Conservation (phyloP, 2,113 vertebrate genomes). For the Elaphurus davidianus region DNA sequence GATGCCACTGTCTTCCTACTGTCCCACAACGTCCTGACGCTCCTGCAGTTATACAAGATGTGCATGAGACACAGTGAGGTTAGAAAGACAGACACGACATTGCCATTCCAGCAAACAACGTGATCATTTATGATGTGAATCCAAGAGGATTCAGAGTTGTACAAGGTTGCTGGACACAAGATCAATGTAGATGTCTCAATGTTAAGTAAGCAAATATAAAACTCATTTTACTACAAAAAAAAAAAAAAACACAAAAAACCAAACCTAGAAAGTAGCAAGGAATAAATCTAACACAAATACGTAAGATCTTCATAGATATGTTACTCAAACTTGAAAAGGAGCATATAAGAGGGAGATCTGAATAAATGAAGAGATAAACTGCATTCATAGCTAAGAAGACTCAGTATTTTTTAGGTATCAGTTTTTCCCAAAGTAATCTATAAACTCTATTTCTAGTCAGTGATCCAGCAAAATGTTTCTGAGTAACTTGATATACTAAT, state of each 20-base stretch:
- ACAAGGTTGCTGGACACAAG: neutral
- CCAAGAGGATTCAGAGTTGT: neutral
- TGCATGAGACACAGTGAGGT: neutral
- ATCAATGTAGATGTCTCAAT: neutral
- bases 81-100: neutral
- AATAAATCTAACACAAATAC: constrained; percentile 24
- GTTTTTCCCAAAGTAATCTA: neutral
- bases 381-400: neutral
- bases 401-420: neutral
- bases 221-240: neutral
- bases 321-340: neutral
- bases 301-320: neutral
- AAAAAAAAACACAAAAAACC: neutral
- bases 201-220: neutral
- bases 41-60: neutral
- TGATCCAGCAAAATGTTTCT: neutral
- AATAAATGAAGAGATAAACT: neutral
- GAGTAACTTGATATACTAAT: neutral
- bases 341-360: neutral
- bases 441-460: neutral
- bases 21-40: neutral
- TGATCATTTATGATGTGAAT: neutral
- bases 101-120: neutral
- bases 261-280: neutral
- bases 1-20: neutral